A percentile compares a stretch with the other conserved stretches of the same genome.
These are phyloP conservation scores for Protosalanx chinensis DNA, from an alignment of 2,797 vertebrate genomes.

Conservation along the genomic window DNA sequence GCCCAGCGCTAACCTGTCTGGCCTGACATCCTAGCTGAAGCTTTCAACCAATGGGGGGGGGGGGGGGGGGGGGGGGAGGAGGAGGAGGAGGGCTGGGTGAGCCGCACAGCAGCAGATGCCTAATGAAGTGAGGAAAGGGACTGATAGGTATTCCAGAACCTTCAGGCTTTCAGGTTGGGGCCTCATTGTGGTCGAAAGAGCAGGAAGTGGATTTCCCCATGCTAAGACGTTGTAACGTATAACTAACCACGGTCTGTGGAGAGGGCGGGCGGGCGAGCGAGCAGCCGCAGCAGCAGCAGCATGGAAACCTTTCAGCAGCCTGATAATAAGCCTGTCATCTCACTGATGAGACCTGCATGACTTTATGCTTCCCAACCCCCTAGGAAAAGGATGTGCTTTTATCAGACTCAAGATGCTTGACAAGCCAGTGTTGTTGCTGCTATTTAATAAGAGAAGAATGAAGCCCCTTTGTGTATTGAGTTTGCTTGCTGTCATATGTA, in stretches of 20 bases:
- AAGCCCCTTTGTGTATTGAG: too few species aligned
- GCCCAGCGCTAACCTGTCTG: slow-evolving; percentile 34
- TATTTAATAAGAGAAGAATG: too few species aligned
- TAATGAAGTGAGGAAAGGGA: slow-evolving; percentile 45
- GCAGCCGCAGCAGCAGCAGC: neutral
- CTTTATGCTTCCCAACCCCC: slow-evolving; percentile 20
- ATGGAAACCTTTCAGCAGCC: slow-evolving; percentile 27
- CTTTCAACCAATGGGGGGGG: slow-evolving; percentile 17
- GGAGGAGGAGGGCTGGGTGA: slow-evolving; percentile 26
- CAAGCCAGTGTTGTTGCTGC: neutral
- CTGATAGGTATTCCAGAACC: slow-evolving; percentile 33
- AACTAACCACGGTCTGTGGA: slow-evolving; percentile 15
- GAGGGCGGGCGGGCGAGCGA: slow-evolving; percentile 2
- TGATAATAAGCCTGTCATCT: slow-evolving; percentile 23
- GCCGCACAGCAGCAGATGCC: slow-evolving; percentile 5
- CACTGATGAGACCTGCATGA: slow-evolving; percentile 29
- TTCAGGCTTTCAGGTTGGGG: slow-evolving; percentile 6
- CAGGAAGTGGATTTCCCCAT: neutral
- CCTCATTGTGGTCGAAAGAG: slow-evolving; percentile 11
- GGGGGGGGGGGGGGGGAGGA: too few species aligned
- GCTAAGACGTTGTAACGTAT: slow-evolving; percentile 14
- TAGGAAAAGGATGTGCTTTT: neutral
- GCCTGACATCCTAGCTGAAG: slow-evolving; percentile 27
- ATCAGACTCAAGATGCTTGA: neutral
- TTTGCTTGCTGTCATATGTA: too few species aligned